phyloP scores from a whole-genome alignment of 2,888 invertebrate species.

The Mycalesis mineus region DNA sequence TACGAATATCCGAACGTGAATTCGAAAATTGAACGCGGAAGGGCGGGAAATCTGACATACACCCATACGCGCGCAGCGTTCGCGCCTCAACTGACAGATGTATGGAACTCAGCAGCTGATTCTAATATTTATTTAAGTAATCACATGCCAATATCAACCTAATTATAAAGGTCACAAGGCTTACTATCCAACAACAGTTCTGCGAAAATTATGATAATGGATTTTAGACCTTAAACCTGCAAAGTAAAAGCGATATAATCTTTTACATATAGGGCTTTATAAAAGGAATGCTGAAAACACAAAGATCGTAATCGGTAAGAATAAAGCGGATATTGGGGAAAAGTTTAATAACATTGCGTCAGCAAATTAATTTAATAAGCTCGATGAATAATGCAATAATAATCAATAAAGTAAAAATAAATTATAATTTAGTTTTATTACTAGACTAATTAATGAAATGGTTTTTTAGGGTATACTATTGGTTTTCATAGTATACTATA shows the following conservation, averaged over 20 bases:
- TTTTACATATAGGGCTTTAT: not conserved
- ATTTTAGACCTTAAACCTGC: constrained; percentile 17
- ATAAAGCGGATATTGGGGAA: not conserved
- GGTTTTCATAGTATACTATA: too few relatives aligned
- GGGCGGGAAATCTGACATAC: constrained; percentile 34
- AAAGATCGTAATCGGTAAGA: not conserved
- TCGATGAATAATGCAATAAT: too few relatives aligned
- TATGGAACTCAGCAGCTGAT: constrained; percentile 52
- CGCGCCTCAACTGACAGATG: constrained; percentile 61
- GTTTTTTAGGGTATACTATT: too few relatives aligned
- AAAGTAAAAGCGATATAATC: not conserved
- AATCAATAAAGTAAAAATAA: too few relatives aligned
- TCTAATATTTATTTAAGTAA: constrained; percentile 33
- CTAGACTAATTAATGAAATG: too few relatives aligned
- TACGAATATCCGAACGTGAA: constrained; percentile 25
- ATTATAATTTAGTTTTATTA: too few relatives aligned
- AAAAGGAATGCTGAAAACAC: constrained; percentile 11
- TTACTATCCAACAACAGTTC: constrained; percentile 3
- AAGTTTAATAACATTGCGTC: too few relatives aligned
- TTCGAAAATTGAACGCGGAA: constrained; percentile 25
- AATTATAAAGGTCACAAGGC: constrained; percentile 21
- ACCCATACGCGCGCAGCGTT: constrained; percentile 49
- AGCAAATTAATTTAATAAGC: too few relatives aligned
- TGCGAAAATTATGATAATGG: not conserved
- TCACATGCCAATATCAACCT: constrained; percentile 34